phyloP scores from a whole-genome alignment of 2,797 vertebrate genomes.

The Bradypodion pumilum region DNA sequence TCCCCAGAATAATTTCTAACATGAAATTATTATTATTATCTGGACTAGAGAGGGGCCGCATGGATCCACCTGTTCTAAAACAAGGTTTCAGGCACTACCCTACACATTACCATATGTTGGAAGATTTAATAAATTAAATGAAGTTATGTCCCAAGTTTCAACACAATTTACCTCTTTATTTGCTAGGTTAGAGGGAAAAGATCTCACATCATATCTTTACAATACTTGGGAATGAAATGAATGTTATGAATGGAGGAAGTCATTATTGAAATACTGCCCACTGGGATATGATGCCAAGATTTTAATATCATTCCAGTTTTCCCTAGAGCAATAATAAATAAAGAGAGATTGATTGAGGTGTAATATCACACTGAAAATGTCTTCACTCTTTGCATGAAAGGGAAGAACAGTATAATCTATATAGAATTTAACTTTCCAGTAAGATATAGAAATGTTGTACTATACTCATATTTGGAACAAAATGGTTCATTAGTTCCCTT shows the following conservation, averaged over 20 bases:
- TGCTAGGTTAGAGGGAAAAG: too few relatives aligned
- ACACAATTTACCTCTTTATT: too few relatives aligned
- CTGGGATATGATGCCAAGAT: not conserved
- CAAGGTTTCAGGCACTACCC: too few relatives aligned
- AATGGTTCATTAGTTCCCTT: constrained; percentile 38
- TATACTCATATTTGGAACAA: constrained; percentile 46
- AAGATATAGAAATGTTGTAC: constrained; percentile 57
- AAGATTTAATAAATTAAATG: too few relatives aligned
- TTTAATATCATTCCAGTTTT: constrained; percentile 3
- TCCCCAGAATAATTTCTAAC: too few relatives aligned
- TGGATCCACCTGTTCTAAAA: too few relatives aligned
- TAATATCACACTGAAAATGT: not conserved
- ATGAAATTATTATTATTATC: too few relatives aligned
- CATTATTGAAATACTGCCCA: not conserved
- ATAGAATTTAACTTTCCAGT: constrained; percentile 32
- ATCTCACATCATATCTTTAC: not conserved
- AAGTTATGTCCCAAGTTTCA: too few relatives aligned
- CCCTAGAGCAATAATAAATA: not conserved
- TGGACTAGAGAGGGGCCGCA: too few relatives aligned
- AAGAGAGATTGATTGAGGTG: not conserved
- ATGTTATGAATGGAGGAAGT: not conserved
- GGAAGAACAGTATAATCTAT: not conserved
- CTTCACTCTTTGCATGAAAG: constrained; percentile 29
- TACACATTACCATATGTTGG: too few relatives aligned
- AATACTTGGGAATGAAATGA: not conserved